phyloP scores from a whole-genome alignment of 1,140 invertebrate species.

The Mesaphorura yosii region DNA sequence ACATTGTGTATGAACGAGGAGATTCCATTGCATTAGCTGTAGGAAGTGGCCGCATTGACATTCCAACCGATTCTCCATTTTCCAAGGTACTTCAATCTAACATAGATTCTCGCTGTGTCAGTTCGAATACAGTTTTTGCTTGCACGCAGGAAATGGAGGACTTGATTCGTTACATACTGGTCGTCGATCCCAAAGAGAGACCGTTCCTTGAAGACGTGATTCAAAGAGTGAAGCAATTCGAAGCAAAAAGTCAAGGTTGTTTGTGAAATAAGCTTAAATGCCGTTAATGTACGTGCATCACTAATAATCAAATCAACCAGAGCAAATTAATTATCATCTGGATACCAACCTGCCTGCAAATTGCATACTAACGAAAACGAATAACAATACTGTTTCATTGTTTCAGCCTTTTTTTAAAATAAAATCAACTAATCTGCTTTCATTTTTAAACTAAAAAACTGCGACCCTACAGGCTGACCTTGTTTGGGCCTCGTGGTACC shows the following conservation, averaged over 20 bases:
- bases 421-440: no score
- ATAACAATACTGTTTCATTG: no score
- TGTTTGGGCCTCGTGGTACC: no score
- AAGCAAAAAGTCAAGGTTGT: constrained; percentile 24
- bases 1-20: constrained; percentile 68
- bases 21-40: constrained; percentile 77
- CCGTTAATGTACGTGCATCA: not conserved
- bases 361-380: no score
- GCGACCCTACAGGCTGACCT: no score
- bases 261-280: constrained; percentile 2
- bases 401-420: not conserved
- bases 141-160: constrained; percentile 53
- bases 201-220: constrained; percentile 57
- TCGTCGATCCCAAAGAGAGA: constrained; percentile 60
- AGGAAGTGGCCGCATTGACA: constrained; percentile 59
- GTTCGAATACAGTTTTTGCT: constrained; percentile 11
- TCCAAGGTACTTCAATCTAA: constrained; percentile 36
- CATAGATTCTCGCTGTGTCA: no score
- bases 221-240: constrained; percentile 39
- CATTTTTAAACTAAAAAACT: no score
- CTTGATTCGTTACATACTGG: constrained; percentile 56
- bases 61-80: constrained; percentile 57
- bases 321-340: not conserved
- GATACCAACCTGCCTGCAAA: no score
- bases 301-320: not conserved